Evolutionary conservation across 2,113 vertebrate genomes (phyloP).

Genomic region (Alaudala cheleensis): DNA sequence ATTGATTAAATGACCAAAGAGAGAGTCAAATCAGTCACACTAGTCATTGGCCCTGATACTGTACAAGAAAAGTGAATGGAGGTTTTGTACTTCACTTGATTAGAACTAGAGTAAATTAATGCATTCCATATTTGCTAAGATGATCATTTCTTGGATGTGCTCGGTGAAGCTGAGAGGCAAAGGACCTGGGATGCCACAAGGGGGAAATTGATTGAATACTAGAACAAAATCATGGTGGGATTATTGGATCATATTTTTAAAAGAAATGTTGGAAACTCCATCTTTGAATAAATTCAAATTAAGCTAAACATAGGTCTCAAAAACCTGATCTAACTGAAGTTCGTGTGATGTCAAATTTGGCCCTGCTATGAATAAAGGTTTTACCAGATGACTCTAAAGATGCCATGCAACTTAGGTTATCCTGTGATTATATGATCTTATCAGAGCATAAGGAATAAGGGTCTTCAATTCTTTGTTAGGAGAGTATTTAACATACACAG

Average conservation of each 20-base stretch:
- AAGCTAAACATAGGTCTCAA: background rate
- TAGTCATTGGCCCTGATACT: background rate
- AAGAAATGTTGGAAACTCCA: background rate
- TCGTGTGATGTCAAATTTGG: background rate
- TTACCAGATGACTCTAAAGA: background rate
- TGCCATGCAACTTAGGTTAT: background rate
- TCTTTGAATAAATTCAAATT: background rate
- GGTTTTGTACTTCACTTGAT: background rate
- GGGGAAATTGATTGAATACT: background rate
- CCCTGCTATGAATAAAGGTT: background rate
- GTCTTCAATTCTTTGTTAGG: background rate
- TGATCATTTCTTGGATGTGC: background rate
- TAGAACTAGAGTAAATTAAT: background rate
- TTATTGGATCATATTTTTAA: background rate
- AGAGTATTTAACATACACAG: background rate
- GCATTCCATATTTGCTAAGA: background rate
- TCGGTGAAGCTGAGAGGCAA: background rate
- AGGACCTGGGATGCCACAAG: background rate
- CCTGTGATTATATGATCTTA: background rate
- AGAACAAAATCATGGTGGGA: background rate
- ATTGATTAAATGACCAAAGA: background rate
- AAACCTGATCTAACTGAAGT: background rate
- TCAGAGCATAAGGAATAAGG: background rate
- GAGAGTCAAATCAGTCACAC: background rate
- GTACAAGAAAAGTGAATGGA: background rate